Percentiles rank a stretch among this genome's conserved stretches.
These are phyloP conservation scores for Ceramica pisi DNA, from an alignment of 2,888 invertebrate species.

Conservation along the genomic window DNA sequence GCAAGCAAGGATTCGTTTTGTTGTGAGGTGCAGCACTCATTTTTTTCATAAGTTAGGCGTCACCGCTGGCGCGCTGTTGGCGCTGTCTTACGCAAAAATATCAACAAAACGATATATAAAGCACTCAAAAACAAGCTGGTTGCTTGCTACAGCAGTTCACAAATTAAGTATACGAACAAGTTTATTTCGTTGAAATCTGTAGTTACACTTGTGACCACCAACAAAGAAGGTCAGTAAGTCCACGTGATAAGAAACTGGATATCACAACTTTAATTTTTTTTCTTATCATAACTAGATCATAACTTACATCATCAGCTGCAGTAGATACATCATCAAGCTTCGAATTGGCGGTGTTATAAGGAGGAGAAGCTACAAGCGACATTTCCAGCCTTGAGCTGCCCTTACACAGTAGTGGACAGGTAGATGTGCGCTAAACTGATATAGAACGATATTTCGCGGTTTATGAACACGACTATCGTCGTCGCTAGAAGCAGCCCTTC, in stretches of 20 bases:
- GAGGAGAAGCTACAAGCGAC: background rate
- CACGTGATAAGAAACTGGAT: background rate
- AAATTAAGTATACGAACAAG: background rate
- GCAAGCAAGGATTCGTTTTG: background rate
- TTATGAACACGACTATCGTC: background rate
- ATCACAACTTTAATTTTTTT: background rate
- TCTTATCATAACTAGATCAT: background rate
- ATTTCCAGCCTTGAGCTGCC: background rate
- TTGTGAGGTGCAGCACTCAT: background rate
- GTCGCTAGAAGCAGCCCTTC: background rate
- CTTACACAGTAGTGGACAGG: background rate
- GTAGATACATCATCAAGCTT: too few relatives aligned
- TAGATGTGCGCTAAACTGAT: too few relatives aligned
- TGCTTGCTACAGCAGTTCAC: background rate
- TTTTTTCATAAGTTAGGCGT: background rate
- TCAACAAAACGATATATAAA: background rate
- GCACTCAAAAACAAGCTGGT: background rate
- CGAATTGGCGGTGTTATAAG: background rate
- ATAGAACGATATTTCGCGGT: background rate
- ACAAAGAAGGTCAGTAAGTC: background rate
- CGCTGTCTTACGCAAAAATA: background rate
- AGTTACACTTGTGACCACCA: background rate
- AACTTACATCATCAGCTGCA: background rate
- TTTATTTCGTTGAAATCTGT: constrained; percentile 6
- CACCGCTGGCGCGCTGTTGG: background rate